Evolutionary conservation across 2,888 invertebrate species (phyloP).

Genomic region (Physocephala rufipes): DNA sequence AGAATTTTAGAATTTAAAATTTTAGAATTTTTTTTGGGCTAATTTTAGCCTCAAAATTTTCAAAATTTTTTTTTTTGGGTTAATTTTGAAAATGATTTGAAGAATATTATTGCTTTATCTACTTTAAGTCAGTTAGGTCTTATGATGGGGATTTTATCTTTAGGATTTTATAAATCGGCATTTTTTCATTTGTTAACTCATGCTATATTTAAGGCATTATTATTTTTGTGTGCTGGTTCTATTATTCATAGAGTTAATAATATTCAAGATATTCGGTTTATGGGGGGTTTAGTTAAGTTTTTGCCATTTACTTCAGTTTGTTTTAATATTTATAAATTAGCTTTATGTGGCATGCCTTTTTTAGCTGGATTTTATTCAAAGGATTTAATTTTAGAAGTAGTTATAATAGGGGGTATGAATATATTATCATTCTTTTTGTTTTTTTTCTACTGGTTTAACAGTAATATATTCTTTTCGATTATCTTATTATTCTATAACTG

Average conservation of each 20-base stretch:
- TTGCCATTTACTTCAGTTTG: conserved; percentile 72
- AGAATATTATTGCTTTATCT: conserved; percentile 82
- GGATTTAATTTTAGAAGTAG: conserved; percentile 71
- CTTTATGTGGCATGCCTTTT: conserved; percentile 74
- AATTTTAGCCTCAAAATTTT: no score
- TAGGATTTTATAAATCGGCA: conserved; percentile 69
- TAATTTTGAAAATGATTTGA: conserved; percentile 75
- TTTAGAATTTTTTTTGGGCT: no score
- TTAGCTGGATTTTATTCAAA: conserved; percentile 74
- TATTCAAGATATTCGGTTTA: conserved; percentile 75
- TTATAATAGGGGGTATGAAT: conserved; percentile 69
- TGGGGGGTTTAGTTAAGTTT: conserved; percentile 70
- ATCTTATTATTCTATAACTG: conserved; percentile 69
- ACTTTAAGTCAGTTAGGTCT: conserved; percentile 80
- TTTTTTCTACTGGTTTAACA: conserved; percentile 70
- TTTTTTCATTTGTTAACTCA: conserved; percentile 79
- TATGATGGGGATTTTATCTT: conserved; percentile 74
- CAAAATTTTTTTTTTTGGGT: no score
- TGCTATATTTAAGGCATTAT: conserved; percentile 79
- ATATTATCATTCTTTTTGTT: conserved; percentile 68
- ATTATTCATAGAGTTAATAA: conserved; percentile 74
- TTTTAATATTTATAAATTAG: conserved; percentile 71
- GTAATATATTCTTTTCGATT: conserved; percentile 70
- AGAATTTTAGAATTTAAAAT: no score
- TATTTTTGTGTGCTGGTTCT: conserved; percentile 77